Base-by-base conservation (phyloP, 2,888 invertebrate species). In the Gasteruption jaculator region DNA sequence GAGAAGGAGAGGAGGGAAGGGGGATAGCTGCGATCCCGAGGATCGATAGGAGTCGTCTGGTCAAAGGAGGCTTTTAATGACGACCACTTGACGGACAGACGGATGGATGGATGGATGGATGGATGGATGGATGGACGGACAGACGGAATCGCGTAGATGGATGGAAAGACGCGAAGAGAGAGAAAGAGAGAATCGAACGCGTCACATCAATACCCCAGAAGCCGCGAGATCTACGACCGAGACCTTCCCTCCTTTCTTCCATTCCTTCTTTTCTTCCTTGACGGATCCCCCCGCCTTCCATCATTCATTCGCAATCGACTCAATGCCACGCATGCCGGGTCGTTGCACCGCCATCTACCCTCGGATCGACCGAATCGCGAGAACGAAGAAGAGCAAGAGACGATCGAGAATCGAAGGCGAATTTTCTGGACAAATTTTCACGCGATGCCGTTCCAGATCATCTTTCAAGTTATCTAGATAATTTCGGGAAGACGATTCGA, bases 161-260 rank as follows among this genome's bases (percentile, higher is more conserved):
- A 8, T 24, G 24, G 30, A 25, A 15, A 33, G 36, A 10, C 24
- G 21, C 20, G n/a, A 22, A n/a, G 11, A 11, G 29, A 14, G 29
- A 5, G 12, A 29, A 26, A 15, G 15, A 36, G 31, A 15, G 41
- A 53, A 37, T 37, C 29, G 43, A 42, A 49, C 56, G 59, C 59
- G 60, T 60, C 62, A 61, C 64, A 63, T 63, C 63, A 63, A 62
- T 62, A 54, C n/a, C n/a, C n/a, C n/a, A n/a, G 51, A 57, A 56
- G 59, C 63, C 63, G 63, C 62, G 60, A 65, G 64, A 66, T 64
- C 64, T 64, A 64, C 61, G 58, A 54, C 58, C 56, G 49, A 50
- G 50, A 52, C 58, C 52, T 57, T 54, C 45, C 51, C 46, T n/a
- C n/a, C n/a, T n/a, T 7, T 11, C 4, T 12, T 16, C 10, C 12